A percentile compares a stretch with the other conserved stretches of the same genome.
Conservation (phyloP, 2,113 vertebrate genomes). For the Axis porcinus region DNA sequence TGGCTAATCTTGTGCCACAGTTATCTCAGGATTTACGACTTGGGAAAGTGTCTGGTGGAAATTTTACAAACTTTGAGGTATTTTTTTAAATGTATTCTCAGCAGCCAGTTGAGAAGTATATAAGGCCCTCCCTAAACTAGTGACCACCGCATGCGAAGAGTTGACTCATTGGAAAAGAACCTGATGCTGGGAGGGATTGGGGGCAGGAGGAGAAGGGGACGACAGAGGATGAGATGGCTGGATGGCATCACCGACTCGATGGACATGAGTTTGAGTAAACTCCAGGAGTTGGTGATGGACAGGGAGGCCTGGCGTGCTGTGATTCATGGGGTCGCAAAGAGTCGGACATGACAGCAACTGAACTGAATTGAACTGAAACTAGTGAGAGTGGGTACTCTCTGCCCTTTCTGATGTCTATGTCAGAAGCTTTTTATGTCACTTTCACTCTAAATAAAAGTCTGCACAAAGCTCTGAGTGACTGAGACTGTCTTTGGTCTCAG, state of each 20-base stretch:
- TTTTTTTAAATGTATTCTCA: neutral
- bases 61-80: neutral
- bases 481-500: neutral
- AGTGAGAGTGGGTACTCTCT: neutral
- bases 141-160: neutral
- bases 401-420: neutral
- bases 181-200: too few relatives aligned
- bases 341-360: too few relatives aligned
- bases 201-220: too few relatives aligned
- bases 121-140: neutral
- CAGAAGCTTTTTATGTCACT: neutral
- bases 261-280: too few relatives aligned
- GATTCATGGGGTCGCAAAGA: too few relatives aligned
- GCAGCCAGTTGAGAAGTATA: neutral
- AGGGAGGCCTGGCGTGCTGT: too few relatives aligned
- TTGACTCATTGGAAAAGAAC: too few relatives aligned
- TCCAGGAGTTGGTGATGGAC: too few relatives aligned
- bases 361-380: neutral
- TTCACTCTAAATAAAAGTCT: neutral
- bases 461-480: neutral
- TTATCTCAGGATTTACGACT: neutral
- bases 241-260: too few relatives aligned
- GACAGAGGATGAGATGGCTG: too few relatives aligned
- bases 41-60: neutral
- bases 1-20: neutral